Conservation (phyloP, 1,140 invertebrate genomes). For the Drosophila quadrilineata region DNA sequence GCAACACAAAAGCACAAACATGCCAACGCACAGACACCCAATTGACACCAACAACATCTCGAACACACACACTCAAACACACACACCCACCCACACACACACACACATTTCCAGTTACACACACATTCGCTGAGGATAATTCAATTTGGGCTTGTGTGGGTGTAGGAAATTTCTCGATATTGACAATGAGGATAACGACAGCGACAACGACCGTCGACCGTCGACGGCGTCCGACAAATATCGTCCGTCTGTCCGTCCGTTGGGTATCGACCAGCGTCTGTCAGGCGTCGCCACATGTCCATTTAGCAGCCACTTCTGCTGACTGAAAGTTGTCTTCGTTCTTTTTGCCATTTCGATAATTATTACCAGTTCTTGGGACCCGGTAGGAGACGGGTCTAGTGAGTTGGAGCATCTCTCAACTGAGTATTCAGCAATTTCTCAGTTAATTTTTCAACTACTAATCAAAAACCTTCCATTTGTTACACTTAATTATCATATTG, state of each 20-base stretch:
- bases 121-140: constrained; percentile 61
- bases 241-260: too few species aligned
- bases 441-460: too few species aligned
- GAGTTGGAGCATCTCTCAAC: too few species aligned
- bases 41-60: constrained; percentile 41
- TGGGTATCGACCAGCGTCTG: too few species aligned
- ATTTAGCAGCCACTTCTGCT: too few species aligned
- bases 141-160: constrained; percentile 60
- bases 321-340: constrained; percentile 12
- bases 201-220: constrained; percentile 54
- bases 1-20: constrained; percentile 34
- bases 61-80: background rate
- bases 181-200: constrained; percentile 52
- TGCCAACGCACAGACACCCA: constrained; percentile 33
- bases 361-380: constrained; percentile 48
- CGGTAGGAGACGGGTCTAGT: too few species aligned
- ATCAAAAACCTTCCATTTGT: too few species aligned
- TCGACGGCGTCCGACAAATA: constrained; percentile 46
- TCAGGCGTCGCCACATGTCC: too few species aligned
- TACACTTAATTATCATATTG: too few species aligned
- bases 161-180: constrained; percentile 62
- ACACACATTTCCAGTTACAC: background rate
- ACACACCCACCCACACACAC: constrained; percentile 4
- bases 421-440: too few species aligned
- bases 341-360: constrained; percentile 67